These are phyloP conservation scores for Machimus atricapillus DNA, from an alignment of 2,888 invertebrate genomes.

Conservation along the genomic window DNA sequence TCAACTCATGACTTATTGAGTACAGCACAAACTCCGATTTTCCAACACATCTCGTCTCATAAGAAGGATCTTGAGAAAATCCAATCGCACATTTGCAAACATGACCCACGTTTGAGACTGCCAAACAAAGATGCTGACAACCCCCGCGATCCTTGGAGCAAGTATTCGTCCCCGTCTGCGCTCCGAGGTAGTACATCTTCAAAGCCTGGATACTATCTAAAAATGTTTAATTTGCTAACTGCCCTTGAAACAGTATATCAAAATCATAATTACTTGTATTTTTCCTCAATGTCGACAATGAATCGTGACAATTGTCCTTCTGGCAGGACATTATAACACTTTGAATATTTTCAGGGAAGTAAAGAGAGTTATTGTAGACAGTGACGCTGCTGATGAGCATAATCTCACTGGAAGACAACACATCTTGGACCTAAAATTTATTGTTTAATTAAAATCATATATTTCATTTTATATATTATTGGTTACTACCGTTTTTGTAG, in stretches of 20 bases:
- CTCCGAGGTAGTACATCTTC: slow-evolving; percentile 73
- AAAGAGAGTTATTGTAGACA: slow-evolving; percentile 69
- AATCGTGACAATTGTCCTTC: slow-evolving; percentile 65
- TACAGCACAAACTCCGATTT: slow-evolving; percentile 76
- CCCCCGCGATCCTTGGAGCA: slow-evolving; percentile 66
- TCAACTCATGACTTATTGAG: slow-evolving; percentile 79
- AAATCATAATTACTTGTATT: slow-evolving; percentile 64
- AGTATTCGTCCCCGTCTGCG: slow-evolving; percentile 69
- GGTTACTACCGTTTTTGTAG: slow-evolving; percentile 54
- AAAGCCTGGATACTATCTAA: slow-evolving; percentile 71
- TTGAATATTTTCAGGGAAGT: slow-evolving; percentile 73
- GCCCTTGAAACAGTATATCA: background rate
- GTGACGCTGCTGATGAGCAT: slow-evolving; percentile 68
- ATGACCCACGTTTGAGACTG: slow-evolving; percentile 65
- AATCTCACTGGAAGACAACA: slow-evolving; percentile 56
- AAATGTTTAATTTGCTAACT: background rate
- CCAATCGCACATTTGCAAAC: slow-evolving; percentile 82
- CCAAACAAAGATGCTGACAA: slow-evolving; percentile 80
- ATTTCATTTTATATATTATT: background rate
- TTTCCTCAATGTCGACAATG: slow-evolving; percentile 64
- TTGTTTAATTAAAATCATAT: background rate
- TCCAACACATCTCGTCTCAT: slow-evolving; percentile 66
- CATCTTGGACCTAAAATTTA: slow-evolving; percentile 50
- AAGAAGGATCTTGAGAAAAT: slow-evolving; percentile 65
- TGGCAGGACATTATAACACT: slow-evolving; percentile 70